Evolutionary conservation across 2,888 invertebrate species (phyloP).

Genomic region (Invenusta paracnida): DNA sequence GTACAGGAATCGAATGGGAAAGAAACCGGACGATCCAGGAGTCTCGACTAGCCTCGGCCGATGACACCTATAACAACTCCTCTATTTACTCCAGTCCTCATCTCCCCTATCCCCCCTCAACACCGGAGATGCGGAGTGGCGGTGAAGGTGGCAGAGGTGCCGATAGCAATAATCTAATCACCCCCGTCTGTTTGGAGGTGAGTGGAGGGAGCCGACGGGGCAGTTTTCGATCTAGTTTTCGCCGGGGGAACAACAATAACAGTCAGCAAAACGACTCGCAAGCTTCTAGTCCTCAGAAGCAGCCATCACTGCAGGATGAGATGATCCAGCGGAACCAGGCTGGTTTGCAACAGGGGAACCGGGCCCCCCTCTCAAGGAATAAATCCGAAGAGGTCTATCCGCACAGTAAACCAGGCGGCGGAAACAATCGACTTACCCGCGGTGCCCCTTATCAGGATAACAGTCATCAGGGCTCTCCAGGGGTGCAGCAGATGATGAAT

Average conservation of each 20-base stretch:
- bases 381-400: slow-evolving; percentile 12
- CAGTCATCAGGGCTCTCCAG: background rate
- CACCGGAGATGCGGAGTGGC: background rate
- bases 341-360: background rate
- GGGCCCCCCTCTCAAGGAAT: background rate
- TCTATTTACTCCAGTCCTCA: background rate
- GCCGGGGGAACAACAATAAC: background rate
- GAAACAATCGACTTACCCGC: background rate
- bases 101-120: background rate
- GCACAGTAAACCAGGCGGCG: background rate
- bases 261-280: background rate
- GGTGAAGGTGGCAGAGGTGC: too few relatives aligned
- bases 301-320: background rate
- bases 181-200: slow-evolving; percentile 37
- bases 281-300: background rate
- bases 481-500: background rate
- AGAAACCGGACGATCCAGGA: background rate
- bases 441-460: slow-evolving; percentile 59
- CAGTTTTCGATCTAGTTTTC: slow-evolving; percentile 40
- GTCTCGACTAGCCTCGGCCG: background rate
- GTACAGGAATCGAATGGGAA: background rate
- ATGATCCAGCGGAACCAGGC: background rate
- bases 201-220: slow-evolving; percentile 42
- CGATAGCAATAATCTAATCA: background rate
- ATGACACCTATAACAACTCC: slow-evolving; percentile 11